Conservation (phyloP, 1,140 invertebrate genomes). For the Samia ricini region DNA sequence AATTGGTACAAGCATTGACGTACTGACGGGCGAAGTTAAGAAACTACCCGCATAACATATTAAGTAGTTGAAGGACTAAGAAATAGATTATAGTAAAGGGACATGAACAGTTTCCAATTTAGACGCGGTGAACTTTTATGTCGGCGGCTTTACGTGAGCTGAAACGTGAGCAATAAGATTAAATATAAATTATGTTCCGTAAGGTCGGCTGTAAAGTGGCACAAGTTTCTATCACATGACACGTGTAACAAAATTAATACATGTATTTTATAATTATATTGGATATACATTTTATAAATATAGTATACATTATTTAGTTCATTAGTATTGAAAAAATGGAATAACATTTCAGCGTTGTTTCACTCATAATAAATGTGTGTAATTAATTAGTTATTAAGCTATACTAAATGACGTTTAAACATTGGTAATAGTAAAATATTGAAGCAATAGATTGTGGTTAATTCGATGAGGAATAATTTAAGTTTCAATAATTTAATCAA, state of each 20-base stretch:
- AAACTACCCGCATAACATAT: constrained; percentile 2
- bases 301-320: too few relatives aligned
- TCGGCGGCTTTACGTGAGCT: constrained; percentile 64
- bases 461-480: too few relatives aligned
- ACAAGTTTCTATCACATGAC: background rate
- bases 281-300: too few relatives aligned
- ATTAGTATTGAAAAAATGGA: too few relatives aligned
- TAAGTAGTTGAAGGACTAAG: constrained; percentile 5
- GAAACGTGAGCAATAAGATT: constrained; percentile 66
- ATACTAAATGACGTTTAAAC: too few relatives aligned
- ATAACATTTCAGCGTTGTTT: too few relatives aligned
- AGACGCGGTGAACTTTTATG: constrained; percentile 65
- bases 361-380: too few relatives aligned
- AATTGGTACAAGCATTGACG: too few relatives aligned
- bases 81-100: constrained; percentile 22
- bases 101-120: constrained; percentile 58
- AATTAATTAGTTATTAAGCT: too few relatives aligned
- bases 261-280: constrained; percentile 3
- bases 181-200: constrained; percentile 58
- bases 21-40: background rate
- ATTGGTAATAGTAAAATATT: too few relatives aligned
- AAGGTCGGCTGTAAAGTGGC: constrained; percentile 32
- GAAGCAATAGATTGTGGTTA: too few relatives aligned
- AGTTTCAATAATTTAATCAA: too few relatives aligned
- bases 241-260: constrained; percentile 1